Percentiles rank a stretch among this genome's conserved stretches.
Evolutionary conservation across 2,113 vertebrate species (phyloP).

Genomic region (Menura novaehollandiae): DNA sequence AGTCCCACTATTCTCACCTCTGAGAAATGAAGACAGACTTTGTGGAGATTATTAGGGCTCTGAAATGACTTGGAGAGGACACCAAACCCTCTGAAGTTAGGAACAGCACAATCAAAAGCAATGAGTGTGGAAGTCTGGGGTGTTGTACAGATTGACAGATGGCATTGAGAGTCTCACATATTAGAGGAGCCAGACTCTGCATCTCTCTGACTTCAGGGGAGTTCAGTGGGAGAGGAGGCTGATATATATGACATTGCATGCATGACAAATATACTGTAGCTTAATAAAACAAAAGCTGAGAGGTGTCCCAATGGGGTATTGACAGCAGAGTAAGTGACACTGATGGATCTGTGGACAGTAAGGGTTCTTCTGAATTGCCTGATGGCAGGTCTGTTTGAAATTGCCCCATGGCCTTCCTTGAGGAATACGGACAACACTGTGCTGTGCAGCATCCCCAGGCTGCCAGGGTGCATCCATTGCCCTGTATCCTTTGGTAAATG

Average conservation of each 20-base stretch:
- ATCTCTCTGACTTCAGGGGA: neutral
- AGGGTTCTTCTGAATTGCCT: neutral
- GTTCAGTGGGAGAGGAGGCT: neutral
- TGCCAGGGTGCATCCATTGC: neutral
- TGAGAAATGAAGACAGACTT: neutral
- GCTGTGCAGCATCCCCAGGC: neutral
- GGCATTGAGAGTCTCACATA: neutral
- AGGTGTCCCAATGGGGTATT: neutral
- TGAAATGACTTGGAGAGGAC: neutral
- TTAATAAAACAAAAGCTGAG: neutral
- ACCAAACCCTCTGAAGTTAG: neutral
- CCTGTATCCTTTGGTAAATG: neutral
- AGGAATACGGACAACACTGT: neutral
- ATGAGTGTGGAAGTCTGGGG: neutral
- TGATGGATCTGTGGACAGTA: neutral
- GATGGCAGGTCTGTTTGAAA: neutral
- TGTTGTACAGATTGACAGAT: neutral
- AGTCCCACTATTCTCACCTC: conserved; percentile 33
- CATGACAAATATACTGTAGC: neutral
- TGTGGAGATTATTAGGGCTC: neutral
- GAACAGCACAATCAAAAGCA: neutral
- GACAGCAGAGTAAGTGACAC: neutral
- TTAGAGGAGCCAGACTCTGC: neutral
- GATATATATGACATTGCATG: neutral
- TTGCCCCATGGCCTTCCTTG: accelerated